phyloP scores from a whole-genome alignment of 1,140 invertebrate genomes.

The Metopolophium dirhodum region DNA sequence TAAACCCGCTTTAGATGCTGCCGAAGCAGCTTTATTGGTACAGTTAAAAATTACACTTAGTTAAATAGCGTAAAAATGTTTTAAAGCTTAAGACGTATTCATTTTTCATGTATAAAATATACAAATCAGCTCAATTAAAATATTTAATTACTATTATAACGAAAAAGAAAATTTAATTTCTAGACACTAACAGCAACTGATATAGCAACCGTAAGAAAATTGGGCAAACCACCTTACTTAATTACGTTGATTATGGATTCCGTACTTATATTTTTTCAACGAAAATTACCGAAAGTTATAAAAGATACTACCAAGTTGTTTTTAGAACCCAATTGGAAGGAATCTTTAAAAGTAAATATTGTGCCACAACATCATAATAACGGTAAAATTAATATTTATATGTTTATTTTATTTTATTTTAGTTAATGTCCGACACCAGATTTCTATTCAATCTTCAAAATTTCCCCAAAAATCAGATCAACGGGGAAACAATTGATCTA shows the following conservation, averaged over 20 bases:
- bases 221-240: slow-evolving; percentile 91
- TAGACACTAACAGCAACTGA: slow-evolving; percentile 97
- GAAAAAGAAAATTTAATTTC: slow-evolving; percentile 53
- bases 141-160: neutral
- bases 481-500: slow-evolving; percentile 77
- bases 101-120: neutral
- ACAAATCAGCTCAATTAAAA: neutral
- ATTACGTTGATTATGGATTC: slow-evolving; percentile 99
- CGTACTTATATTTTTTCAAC: slow-evolving; percentile 90
- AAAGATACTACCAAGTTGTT: slow-evolving; percentile 82
- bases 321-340: slow-evolving; percentile 92
- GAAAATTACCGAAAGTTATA: slow-evolving; percentile 80
- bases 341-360: slow-evolving; percentile 83
- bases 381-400: neutral
- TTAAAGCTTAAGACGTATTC: neutral
- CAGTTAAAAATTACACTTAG: neutral
- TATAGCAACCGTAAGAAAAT: slow-evolving; percentile 93
- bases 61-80: neutral
- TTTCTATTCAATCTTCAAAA: slow-evolving; percentile 84
- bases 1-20: slow-evolving; percentile 90
- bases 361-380: neutral
- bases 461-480: slow-evolving; percentile 92
- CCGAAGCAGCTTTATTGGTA: slow-evolving; percentile 83
- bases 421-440: slow-evolving; percentile 83
- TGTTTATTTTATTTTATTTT: slow-evolving; percentile 16